phyloP scores from a whole-genome alignment of 2,888 invertebrate species.

The Caradrina clavipalpis region DNA sequence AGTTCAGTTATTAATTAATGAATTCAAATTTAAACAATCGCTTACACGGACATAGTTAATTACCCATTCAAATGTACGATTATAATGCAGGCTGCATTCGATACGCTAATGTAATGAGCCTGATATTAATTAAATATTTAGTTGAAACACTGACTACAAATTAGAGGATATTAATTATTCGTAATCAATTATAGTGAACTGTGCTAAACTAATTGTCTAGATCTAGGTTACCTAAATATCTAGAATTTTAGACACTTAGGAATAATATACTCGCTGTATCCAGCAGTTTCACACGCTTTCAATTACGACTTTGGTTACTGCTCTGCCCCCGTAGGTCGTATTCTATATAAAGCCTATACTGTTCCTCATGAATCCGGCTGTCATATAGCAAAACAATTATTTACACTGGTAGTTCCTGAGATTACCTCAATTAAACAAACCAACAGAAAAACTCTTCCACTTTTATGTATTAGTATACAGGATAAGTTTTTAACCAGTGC shows the following conservation, averaged over 20 bases:
- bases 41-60: constrained; percentile 43
- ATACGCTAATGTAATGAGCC: constrained; percentile 21
- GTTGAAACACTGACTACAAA: constrained; percentile 19
- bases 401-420: too few relatives aligned
- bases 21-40: constrained; percentile 59
- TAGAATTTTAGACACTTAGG: neutral
- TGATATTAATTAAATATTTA: constrained; percentile 37
- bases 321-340: too few relatives aligned
- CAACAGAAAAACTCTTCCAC: too few relatives aligned
- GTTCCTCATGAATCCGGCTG: too few relatives aligned
- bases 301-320: too few relatives aligned
- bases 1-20: constrained; percentile 50
- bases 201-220: neutral
- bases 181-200: constrained; percentile 2
- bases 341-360: too few relatives aligned
- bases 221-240: neutral
- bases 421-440: too few relatives aligned
- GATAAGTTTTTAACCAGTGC: too few relatives aligned
- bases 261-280: too few relatives aligned
- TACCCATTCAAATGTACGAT: constrained; percentile 49
- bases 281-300: too few relatives aligned
- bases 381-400: too few relatives aligned
- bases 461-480: too few relatives aligned
- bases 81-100: constrained; percentile 30
- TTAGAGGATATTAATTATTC: constrained; percentile 29